phyloP scores from a whole-genome alignment of 2,888 invertebrate species.

The Limnephilus lunatus region DNA sequence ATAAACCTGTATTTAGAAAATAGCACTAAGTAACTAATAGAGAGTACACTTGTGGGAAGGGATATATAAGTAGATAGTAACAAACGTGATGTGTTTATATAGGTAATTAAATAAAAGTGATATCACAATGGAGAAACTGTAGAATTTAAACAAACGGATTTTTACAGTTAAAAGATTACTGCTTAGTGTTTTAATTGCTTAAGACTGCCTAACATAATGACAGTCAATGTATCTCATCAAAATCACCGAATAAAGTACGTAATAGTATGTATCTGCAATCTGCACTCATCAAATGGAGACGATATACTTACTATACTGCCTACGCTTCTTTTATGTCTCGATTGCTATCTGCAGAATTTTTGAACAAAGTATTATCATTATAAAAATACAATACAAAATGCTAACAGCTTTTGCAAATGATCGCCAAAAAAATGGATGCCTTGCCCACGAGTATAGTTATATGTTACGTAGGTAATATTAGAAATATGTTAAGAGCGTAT shows the following conservation, averaged over 20 bases:
- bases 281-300: not conserved
- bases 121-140: not conserved
- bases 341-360: not conserved
- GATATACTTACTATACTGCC: not conserved
- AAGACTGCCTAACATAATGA: conserved; percentile 9
- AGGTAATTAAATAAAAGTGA: not conserved
- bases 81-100: not conserved
- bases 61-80: not conserved
- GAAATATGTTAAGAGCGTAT: not conserved
- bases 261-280: not conserved
- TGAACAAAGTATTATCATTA: not conserved
- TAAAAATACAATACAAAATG: not conserved
- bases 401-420: not conserved
- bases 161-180: not conserved
- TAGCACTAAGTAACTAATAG: not conserved
- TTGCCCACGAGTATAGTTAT: not conserved
- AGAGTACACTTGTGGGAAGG: not conserved
- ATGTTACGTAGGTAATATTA: not conserved
- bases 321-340: not conserved
- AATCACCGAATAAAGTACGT: not conserved
- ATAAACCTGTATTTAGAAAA: too few relatives aligned
- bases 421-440: not conserved
- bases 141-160: not conserved
- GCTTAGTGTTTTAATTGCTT: conserved; percentile 10
- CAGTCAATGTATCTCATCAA: not conserved